These are phyloP conservation scores for Chionodraco myersi DNA, from an alignment of 2,113 vertebrate species.

Conservation along the genomic window DNA sequence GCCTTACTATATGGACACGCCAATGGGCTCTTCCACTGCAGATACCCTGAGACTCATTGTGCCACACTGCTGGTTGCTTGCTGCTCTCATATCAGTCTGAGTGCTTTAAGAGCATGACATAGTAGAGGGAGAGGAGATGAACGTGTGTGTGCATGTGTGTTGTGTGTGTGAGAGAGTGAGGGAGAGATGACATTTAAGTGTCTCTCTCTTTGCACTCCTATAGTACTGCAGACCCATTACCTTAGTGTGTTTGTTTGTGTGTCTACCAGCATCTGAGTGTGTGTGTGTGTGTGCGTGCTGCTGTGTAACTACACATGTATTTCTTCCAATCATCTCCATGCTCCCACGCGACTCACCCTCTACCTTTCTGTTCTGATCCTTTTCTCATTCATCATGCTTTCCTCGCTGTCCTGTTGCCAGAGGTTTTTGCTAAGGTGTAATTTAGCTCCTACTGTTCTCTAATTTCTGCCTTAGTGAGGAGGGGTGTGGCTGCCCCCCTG, in stretches of 20 bases:
- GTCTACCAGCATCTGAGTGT: constrained; percentile 38
- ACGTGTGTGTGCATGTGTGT: constrained; percentile 30
- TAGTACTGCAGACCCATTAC: constrained; percentile 77
- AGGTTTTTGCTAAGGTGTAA: constrained; percentile 82
- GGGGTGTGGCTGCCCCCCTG: constrained; percentile 76
- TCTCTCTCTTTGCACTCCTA: constrained; percentile 75
- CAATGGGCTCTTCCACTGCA: constrained; percentile 34
- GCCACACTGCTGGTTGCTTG: constrained; percentile 66
- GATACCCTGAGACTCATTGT: constrained; percentile 62
- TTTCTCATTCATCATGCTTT: constrained; percentile 83
- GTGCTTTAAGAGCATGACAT: constrained; percentile 75
- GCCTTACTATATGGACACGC: constrained; percentile 1
- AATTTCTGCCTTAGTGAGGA: constrained; percentile 80
- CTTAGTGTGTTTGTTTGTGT: constrained; percentile 58
- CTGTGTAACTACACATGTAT: constrained; percentile 62
- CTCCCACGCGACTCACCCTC: constrained; percentile 69
- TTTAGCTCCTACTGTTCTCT: constrained; percentile 83
- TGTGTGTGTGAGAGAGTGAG: constrained; percentile 18
- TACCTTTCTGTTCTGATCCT: constrained; percentile 79
- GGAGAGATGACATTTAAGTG: constrained; percentile 80
- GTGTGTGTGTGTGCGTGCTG: constrained; percentile 43
- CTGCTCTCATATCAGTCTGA: constrained; percentile 76
- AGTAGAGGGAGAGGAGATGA: constrained; percentile 60
- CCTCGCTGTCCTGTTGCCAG: constrained; percentile 76
- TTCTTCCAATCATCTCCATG: constrained; percentile 74